phyloP scores from a whole-genome alignment of 2,113 vertebrate genomes.

The Dolichallabes microphthalmus region DNA sequence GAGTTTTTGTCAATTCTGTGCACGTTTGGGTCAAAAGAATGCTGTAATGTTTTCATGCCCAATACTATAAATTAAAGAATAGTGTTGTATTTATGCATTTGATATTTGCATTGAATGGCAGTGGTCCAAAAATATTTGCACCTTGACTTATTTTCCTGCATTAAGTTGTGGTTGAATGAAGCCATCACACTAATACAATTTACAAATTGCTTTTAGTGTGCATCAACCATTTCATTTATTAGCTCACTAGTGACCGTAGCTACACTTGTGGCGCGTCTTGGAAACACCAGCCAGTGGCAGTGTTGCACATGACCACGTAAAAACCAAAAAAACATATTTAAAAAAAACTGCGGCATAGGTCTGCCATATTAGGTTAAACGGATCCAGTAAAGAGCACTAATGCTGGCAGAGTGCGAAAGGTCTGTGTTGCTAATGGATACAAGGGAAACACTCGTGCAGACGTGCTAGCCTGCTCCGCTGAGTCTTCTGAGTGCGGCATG shows the following conservation, averaged over 20 bases:
- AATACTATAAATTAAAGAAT: neutral
- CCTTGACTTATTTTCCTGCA: too few species aligned
- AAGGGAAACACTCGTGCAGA: conserved; percentile 14
- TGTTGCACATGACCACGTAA: neutral
- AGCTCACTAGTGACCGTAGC: neutral
- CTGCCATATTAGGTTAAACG: neutral
- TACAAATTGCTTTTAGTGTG: neutral
- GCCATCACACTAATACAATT: too few species aligned
- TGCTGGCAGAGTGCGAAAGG: neutral
- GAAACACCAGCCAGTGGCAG: neutral
- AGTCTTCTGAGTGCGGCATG: conserved; percentile 56
- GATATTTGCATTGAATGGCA: neutral
- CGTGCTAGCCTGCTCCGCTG: conserved; percentile 38
- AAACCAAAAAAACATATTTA: neutral
- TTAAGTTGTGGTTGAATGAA: too few species aligned
- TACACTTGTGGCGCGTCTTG: too few species aligned
- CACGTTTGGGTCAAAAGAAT: too few species aligned
- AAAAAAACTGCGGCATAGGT: too few species aligned
- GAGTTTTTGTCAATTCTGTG: too few species aligned
- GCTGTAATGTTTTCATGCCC: too few species aligned
- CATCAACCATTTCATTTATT: neutral
- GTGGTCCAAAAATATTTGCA: too few species aligned
- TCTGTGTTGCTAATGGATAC: neutral
- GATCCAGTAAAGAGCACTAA: neutral
- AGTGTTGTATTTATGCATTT: neutral